A percentile compares a stretch with the other conserved stretches of the same genome.
Evolutionary conservation across 2,113 vertebrate species (phyloP).

Genomic region (Rhodinocichla rosea): DNA sequence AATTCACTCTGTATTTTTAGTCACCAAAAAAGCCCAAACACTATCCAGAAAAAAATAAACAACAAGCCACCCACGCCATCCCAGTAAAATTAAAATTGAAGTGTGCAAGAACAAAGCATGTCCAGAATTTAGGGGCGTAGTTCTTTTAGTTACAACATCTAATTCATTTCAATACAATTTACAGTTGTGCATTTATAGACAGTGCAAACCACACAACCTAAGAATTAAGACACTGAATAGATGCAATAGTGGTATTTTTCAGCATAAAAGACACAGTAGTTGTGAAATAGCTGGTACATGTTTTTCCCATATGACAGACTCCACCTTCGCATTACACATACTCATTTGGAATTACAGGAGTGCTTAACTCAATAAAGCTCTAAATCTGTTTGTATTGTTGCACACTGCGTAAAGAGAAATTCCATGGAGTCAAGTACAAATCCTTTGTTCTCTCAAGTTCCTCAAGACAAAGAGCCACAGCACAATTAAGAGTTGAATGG

Average conservation of each 20-base stretch:
- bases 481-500: neutral
- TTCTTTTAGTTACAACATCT: neutral
- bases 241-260: neutral
- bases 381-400: neutral
- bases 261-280: neutral
- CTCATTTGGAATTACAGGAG: neutral
- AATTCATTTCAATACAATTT: neutral
- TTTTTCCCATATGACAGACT: neutral
- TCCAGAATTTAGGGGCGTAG: neutral
- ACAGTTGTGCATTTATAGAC: neutral
- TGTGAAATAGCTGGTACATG: neutral
- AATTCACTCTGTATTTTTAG: neutral
- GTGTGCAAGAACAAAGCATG: neutral
- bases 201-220: neutral
- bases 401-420: neutral
- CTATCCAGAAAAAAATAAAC: neutral
- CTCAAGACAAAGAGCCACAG: neutral
- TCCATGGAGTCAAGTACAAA: neutral
- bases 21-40: neutral
- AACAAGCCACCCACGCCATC: neutral
- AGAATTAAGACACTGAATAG: neutral
- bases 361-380: neutral
- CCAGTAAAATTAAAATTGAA: neutral
- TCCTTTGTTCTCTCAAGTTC: neutral
- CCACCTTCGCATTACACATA: neutral